Evolutionary conservation across 2,797 vertebrate genomes (phyloP), one percentile per base, ranked within the genome.

Genomic region (Rhincodon typus): DNA sequence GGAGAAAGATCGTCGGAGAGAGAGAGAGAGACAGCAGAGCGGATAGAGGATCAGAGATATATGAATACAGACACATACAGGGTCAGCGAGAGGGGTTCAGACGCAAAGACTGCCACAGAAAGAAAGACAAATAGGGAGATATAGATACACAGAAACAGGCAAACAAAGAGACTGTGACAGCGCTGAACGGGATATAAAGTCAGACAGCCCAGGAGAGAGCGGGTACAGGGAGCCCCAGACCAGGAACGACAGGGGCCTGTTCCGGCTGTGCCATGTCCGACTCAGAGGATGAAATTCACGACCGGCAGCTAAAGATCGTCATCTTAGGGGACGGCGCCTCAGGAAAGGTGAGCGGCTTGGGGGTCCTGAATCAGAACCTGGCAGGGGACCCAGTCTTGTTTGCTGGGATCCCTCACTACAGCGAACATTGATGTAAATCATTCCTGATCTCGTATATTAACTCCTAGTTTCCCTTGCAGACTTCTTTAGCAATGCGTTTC

Each of bases 401-500:
- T 38, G 13, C 2, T 82, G 77, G 77, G 15, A 66, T 2, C 95
- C 15, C 46, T 74, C 69, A 62, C 66, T 77, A 57, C 94, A 53
- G 69, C 69, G 95, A 67, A 95, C 17, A 46, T 62, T 67, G 57
- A 91, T 46, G 87, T 96, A 87, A 70, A 72, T 50, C 95, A 66
- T 27, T 96, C 96, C 95, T 94, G 95, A 95, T 96, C 96, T 50
- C 91, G 97, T 95, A 96, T 94, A 96, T 82, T 96, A 96, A 97
- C 96, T 97, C 97, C 97, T 95, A 97, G 96, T 96, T 96, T 97
- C 97, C 97, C 97, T 98, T 98, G 97, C 98, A 99, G 99, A 99
- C 99, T n/a, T 99, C 99, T 96, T 98, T 99, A 98, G 98, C 98
- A 97, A 99, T 98, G 95, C 98, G 98, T 97, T 99, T 99, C 98